Conservation (phyloP, 2,888 invertebrate species). For the Germaria angustata region DNA sequence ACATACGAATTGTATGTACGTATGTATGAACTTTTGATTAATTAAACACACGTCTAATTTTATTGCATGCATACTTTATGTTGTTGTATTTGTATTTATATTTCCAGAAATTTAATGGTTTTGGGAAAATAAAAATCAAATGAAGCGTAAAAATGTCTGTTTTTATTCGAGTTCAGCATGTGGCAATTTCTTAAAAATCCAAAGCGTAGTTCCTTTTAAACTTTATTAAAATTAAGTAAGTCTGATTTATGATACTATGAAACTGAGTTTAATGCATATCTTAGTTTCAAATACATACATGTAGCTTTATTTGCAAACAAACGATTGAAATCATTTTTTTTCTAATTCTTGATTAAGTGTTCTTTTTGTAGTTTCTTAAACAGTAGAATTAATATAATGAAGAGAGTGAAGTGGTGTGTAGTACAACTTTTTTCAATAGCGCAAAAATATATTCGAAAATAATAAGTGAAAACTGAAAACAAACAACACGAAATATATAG, state of each 20-base stretch:
- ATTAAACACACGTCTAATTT: conserved; percentile 53
- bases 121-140: conserved; percentile 23
- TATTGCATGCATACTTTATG: conserved; percentile 22
- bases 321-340: background rate
- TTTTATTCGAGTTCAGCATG: conserved; percentile 36
- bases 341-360: background rate
- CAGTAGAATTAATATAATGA: no score
- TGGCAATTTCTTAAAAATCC: conserved; percentile 35
- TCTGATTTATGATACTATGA: background rate
- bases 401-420: no score
- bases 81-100: background rate
- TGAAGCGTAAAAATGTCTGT: conserved; percentile 50
- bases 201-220: conserved; percentile 39
- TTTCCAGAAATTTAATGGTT: conserved; percentile 23
- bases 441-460: no score
- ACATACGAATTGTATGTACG: background rate
- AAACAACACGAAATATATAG: no score
- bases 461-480: no score
- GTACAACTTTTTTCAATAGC: no score
- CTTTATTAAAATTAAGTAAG: background rate
- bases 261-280: background rate
- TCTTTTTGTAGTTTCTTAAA: background rate
- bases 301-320: background rate
- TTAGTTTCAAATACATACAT: background rate
- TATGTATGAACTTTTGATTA: conserved; percentile 53